These are phyloP conservation scores for Eupithecia abbreviata DNA, from an alignment of 2,888 invertebrate species.

Conservation along the genomic window DNA sequence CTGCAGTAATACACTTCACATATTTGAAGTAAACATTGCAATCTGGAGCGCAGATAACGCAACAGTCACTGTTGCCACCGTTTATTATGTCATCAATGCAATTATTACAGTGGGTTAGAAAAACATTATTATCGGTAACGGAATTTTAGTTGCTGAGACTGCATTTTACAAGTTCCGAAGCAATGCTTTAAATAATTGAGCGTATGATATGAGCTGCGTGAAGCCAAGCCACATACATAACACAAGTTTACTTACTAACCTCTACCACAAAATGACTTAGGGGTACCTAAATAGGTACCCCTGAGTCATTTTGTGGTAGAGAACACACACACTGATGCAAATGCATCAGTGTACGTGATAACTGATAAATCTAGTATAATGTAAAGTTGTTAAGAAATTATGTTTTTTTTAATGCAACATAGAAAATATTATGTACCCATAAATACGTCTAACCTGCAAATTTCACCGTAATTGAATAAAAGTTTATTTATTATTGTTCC, in stretches of 20 bases:
- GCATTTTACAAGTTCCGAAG: background rate
- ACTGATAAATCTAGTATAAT: background rate
- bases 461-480: background rate
- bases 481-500: background rate
- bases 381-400: background rate
- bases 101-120: constrained; percentile 32
- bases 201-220: background rate
- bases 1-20: constrained; percentile 30
- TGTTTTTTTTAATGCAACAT: too few relatives aligned
- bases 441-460: constrained; percentile 3
- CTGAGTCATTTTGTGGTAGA: too few relatives aligned
- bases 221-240: background rate
- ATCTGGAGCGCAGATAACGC: constrained; percentile 18
- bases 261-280: background rate
- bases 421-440: too few relatives aligned
- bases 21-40: constrained; percentile 43
- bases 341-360: background rate
- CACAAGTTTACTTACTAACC: background rate
- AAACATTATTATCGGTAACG: constrained; percentile 27
- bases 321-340: too few relatives aligned
- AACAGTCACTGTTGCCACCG: constrained; percentile 20
- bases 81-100: constrained; percentile 32
- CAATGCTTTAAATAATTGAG: background rate
- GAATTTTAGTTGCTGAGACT: background rate
- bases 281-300: background rate